Conservation (phyloP, 1,140 invertebrate species). For the Drosophila quadrilineata region DNA sequence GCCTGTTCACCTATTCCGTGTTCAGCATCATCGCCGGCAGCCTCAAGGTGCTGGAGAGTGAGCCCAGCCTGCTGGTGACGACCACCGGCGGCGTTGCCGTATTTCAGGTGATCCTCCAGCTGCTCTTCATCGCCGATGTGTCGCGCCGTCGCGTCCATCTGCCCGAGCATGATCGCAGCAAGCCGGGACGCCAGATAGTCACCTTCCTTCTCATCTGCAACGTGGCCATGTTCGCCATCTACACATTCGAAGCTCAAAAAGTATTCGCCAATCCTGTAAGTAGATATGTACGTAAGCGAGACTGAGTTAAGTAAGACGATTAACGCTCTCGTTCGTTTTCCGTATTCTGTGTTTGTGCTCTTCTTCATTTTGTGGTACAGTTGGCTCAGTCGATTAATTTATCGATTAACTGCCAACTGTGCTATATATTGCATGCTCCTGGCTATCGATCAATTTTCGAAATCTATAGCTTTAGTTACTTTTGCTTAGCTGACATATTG, state of each 20-base stretch:
- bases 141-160: constrained; percentile 93
- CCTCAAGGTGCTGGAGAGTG: constrained; percentile 90
- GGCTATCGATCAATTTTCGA: too few relatives aligned
- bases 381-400: too few relatives aligned
- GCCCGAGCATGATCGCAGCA: constrained; percentile 94
- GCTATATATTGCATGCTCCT: too few relatives aligned
- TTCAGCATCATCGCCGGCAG: constrained; percentile 96
- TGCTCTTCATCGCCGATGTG: constrained; percentile 97
- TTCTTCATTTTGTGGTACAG: not conserved
- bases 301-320: constrained; percentile 78
- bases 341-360: constrained; percentile 23
- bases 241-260: constrained; percentile 97
- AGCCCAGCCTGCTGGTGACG: constrained; percentile 94
- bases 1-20: constrained; percentile 94
- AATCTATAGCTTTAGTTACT: too few relatives aligned
- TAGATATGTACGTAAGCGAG: constrained; percentile 81
- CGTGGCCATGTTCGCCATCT: constrained; percentile 96
- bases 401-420: too few relatives aligned
- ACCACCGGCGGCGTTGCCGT: constrained; percentile 93
- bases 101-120: constrained; percentile 92
- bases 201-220: constrained; percentile 97
- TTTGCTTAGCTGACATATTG: too few relatives aligned
- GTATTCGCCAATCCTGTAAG: constrained; percentile 93
- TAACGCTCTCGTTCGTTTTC: constrained; percentile 73
- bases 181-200: constrained; percentile 96